A percentile compares a stretch with the other conserved stretches of the same genome.
Evolutionary conservation across 2,888 invertebrate species (phyloP).

Genomic region (Amphipoea oculea): DNA sequence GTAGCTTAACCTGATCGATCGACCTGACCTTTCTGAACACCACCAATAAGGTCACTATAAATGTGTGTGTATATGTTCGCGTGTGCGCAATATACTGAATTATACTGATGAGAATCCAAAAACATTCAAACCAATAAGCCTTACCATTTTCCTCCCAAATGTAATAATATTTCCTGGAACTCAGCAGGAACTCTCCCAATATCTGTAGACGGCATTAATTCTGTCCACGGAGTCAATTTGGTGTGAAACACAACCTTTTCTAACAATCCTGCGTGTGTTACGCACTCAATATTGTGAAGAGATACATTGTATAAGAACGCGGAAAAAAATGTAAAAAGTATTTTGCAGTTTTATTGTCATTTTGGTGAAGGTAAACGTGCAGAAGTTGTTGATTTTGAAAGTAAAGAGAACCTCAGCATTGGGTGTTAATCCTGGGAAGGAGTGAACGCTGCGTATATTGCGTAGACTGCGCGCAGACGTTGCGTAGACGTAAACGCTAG

Average conservation of each 20-base stretch:
- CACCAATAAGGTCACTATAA: too few species aligned
- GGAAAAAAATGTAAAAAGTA: not conserved
- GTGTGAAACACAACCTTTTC: slow-evolving; percentile 31
- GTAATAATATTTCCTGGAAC: slow-evolving; percentile 11
- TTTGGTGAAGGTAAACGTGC: too few species aligned
- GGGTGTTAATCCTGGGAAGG: too few species aligned
- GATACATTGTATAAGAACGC: slow-evolving; percentile 8
- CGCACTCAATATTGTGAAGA: slow-evolving; percentile 15
- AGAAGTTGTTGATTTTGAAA: too few species aligned
- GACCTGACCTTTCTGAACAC: too few species aligned
- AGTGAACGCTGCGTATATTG: too few species aligned
- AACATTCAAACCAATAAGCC: not conserved
- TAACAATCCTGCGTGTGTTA: slow-evolving; percentile 9
- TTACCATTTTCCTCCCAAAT: slow-evolving; percentile 4
- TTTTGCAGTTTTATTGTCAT: not conserved
- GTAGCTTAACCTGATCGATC: too few species aligned
- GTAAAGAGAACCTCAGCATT: too few species aligned
- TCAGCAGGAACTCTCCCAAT: slow-evolving; percentile 20
- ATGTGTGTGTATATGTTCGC: too few species aligned
- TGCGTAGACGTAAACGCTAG: too few species aligned
- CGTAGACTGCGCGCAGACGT: too few species aligned
- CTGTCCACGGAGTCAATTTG: slow-evolving; percentile 57
- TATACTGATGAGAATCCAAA: not conserved
- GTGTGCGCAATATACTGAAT: too few species aligned
- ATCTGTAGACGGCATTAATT: slow-evolving; percentile 34